These are phyloP conservation scores for Scartelaos histophorus DNA, from an alignment of 2,113 vertebrate species.

Conservation along the genomic window DNA sequence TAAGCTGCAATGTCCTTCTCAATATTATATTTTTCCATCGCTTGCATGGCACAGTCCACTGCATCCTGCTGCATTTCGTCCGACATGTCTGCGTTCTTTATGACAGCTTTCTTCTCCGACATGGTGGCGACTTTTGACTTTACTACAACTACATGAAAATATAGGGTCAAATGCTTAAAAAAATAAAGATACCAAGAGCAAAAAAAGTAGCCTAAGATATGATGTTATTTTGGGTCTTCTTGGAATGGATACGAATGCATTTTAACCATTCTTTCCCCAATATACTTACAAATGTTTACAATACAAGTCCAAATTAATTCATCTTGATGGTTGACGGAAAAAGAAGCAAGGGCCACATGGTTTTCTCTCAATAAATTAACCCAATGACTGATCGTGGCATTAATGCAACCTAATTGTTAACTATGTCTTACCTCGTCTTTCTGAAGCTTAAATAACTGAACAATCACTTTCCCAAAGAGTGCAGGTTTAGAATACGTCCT, in stretches of 20 bases:
- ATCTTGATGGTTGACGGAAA: background rate
- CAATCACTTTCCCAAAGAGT: background rate
- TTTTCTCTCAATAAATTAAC: background rate
- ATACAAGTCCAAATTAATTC: background rate
- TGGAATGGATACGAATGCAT: background rate
- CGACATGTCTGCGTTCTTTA: constrained; percentile 99
- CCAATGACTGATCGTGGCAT: background rate
- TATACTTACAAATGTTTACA: background rate
- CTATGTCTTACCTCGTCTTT: constrained; percentile 36
- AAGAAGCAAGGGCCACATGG: background rate
- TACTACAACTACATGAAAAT: background rate
- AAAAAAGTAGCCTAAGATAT: background rate
- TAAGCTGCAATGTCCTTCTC: constrained; percentile 98
- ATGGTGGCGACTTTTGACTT: constrained; percentile 74
- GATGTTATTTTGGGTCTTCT: background rate
- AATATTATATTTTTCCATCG: constrained; percentile 99
- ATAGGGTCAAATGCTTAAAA: background rate
- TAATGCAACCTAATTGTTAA: background rate
- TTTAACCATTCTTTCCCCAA: background rate
- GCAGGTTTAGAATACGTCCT: constrained; percentile 9
- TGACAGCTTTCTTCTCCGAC: constrained; percentile 98
- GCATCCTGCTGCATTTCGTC: constrained; percentile 99
- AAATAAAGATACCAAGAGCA: background rate
- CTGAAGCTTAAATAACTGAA: background rate
- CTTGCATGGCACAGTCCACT: constrained; percentile 96